These are phyloP conservation scores for Drosophila prostipennis DNA, from an alignment of 2,888 invertebrate genomes.

Conservation along the genomic window DNA sequence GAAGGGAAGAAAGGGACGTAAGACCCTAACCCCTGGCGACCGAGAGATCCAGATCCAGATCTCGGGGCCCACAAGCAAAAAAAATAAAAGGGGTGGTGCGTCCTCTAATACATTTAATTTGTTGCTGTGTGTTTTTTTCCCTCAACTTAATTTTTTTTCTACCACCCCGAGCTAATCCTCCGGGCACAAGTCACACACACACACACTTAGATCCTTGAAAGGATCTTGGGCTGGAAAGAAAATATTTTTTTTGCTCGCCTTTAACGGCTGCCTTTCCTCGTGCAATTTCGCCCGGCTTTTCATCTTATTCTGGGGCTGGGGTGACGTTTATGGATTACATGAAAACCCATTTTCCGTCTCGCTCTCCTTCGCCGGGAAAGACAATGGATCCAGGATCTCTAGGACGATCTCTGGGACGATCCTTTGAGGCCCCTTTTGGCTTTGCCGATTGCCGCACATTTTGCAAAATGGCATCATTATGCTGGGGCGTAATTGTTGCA, in stretches of 20 bases:
- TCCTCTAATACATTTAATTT: constrained; percentile 74
- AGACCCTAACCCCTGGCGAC: constrained; percentile 52
- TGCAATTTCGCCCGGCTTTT: constrained; percentile 46
- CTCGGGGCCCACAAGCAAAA: constrained; percentile 39
- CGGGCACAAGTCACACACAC: constrained; percentile 65
- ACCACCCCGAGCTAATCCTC: constrained; percentile 65
- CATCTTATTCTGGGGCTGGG: constrained; percentile 56
- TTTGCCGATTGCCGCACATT: constrained; percentile 46
- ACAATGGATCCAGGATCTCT: constrained; percentile 34
- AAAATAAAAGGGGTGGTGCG: constrained; percentile 61
- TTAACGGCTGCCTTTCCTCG: constrained; percentile 41
- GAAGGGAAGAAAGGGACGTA: constrained; percentile 20
- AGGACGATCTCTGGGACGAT: constrained; percentile 31
- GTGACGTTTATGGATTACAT: constrained; percentile 82
- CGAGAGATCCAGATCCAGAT: constrained; percentile 42
- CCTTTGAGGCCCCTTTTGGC: constrained; percentile 38
- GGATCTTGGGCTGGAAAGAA: constrained; percentile 46
- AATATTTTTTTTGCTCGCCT: constrained; percentile 68
- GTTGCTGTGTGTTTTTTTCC: constrained; percentile 61
- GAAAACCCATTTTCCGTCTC: constrained; percentile 60
- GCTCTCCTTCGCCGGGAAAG: constrained; percentile 4
- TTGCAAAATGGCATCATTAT: constrained; percentile 72
- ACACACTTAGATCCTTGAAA: not conserved
- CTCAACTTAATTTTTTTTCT: constrained; percentile 21
- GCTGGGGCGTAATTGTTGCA: constrained; percentile 77